A percentile compares a stretch with the other conserved stretches of the same genome.
phyloP scores from a whole-genome alignment of 2,797 vertebrate species.

The Pelobates cultripes region DNA sequence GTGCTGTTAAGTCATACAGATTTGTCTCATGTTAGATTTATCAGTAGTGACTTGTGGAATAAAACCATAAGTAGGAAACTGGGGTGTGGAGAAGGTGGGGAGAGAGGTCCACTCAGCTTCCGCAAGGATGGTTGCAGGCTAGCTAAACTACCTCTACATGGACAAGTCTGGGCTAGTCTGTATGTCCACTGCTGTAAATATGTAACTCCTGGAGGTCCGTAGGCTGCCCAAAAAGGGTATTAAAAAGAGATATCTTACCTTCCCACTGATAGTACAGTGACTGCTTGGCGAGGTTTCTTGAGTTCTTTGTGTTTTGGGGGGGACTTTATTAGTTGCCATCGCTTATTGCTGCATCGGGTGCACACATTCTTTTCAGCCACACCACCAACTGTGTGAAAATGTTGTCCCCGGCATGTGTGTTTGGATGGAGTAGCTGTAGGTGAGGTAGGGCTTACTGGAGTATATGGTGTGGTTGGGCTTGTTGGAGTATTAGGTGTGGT shows the following conservation, averaged over 20 bases:
- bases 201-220: too few species aligned
- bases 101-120: too few species aligned
- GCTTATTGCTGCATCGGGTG: constrained; percentile 88
- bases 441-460: constrained; percentile 75
- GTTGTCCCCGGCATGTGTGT: constrained; percentile 81
- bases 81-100: too few species aligned
- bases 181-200: too few species aligned
- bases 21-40: too few species aligned
- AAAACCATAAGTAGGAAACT: too few species aligned
- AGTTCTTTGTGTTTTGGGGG: constrained; percentile 71
- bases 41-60: too few species aligned
- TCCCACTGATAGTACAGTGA: constrained; percentile 94
- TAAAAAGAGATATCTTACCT: constrained; percentile 68
- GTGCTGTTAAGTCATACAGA: too few species aligned
- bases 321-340: constrained; percentile 85
- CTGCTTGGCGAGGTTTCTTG: constrained; percentile 75
- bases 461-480: constrained; percentile 64
- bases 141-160: too few species aligned
- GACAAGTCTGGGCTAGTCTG: too few species aligned
- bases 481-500: constrained; percentile 77
- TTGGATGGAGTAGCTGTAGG: constrained; percentile 72
- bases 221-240: too few species aligned
- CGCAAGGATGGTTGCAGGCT: too few species aligned
- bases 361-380: constrained; percentile 82
- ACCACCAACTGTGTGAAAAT: constrained; percentile 92